Base-by-base conservation (phyloP, 1,140 invertebrate genomes). In the Drosophila ficusphila region DNA sequence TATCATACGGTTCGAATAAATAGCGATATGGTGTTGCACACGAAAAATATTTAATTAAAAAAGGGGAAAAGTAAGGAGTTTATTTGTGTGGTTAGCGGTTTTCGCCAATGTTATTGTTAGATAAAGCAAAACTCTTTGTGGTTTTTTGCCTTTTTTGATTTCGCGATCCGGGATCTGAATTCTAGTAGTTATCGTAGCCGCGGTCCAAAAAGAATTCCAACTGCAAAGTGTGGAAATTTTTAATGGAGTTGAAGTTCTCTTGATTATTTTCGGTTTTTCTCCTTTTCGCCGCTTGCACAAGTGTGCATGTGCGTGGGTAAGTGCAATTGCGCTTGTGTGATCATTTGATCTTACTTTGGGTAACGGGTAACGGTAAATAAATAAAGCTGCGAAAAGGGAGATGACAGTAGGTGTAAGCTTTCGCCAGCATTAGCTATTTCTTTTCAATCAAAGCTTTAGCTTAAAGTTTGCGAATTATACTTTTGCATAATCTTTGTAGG, bases 41-140 rank as follows among this genome's bases (percentile, higher is more conserved):
- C 14, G 8, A 29, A 9, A 33, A 52, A 38, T 7, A 36, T 21
- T 21, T 9, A 18, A 47, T 21, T n/a, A 23, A 19, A 29, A 31
- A 12, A 19, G 21, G 23, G 25, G 12, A 21, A 12, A 11, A 19
- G 14, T 4, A 9, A 34, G 14, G 18, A 46, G 16, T 12, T 21
- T 21, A 23, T 12, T 21, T 21, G 19, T 25, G 27, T 11, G 53
- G 42, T 34, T 56, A 29, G 14, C 44, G 25, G 44, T 33, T 46
- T n/a, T 46, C 12, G 23, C 42, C 23, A 46, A 25, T 46, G 12
- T 31, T 41, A 18, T 56, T 31, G 19, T 8, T 18, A 47, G 44
- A 47, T 47, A 29, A 18, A 29, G 9, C 9, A 16, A 12, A 12
- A 12, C n/a, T 23, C 14, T 31, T 29, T 47, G 44, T 18, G 44